These are phyloP conservation scores for Trogon surrucura DNA, from an alignment of 2,113 vertebrate species.

Conservation along the genomic window DNA sequence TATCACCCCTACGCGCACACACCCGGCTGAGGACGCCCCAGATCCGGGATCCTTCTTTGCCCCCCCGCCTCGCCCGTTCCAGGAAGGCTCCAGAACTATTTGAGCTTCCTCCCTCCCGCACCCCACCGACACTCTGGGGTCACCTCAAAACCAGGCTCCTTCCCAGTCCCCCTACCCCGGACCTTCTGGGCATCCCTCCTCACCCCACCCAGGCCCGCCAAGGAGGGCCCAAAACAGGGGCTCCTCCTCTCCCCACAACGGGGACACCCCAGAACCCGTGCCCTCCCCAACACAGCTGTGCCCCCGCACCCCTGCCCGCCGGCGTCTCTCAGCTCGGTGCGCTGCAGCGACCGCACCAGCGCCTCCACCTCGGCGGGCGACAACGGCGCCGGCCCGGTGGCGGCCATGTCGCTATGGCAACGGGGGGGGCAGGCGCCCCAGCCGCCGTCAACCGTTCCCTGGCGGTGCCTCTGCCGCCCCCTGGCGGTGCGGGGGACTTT, in stretches of 20 bases:
- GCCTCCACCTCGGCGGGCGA: constrained; percentile 81
- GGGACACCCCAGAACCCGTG: no score
- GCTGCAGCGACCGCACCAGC: constrained; percentile 78
- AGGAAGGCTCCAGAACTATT: background rate
- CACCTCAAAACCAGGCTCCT: background rate
- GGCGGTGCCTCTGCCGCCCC: no score
- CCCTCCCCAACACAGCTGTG: background rate
- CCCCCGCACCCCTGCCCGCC: constrained; percentile 62
- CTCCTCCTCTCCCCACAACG: accelerated
- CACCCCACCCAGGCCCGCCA: no score
- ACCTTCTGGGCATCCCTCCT: background rate
- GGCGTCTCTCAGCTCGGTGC: constrained; percentile 78
- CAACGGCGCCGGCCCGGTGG: constrained; percentile 18
- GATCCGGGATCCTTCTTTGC: background rate
- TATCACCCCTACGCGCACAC: background rate
- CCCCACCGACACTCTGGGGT: no score
- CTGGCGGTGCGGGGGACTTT: no score
- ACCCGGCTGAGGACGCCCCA: no score
- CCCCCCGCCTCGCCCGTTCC: background rate
- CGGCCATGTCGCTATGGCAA: constrained; percentile 56
- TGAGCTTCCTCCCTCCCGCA: background rate
- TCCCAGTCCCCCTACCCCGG: no score
- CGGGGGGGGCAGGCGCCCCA: background rate
- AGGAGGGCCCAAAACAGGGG: background rate
- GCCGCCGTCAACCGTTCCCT: background rate